Base-by-base conservation (phyloP, 2,888 invertebrate species). In the Julus scandinavius region DNA sequence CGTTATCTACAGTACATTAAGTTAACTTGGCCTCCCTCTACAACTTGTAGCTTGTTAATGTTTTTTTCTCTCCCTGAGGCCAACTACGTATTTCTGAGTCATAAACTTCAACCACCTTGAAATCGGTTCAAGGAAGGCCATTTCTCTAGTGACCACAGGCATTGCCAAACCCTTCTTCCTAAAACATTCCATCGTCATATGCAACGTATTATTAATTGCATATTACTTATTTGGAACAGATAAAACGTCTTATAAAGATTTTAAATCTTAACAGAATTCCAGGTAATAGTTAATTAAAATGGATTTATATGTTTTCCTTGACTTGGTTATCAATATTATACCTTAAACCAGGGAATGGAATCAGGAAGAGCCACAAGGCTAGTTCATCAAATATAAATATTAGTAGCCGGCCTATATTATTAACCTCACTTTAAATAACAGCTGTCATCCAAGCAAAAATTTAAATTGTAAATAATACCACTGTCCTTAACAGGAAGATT, bases 101-200 rank as follows among this genome's bases (percentile, higher is more conserved):
- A 63, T 17, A 63, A n/a, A 63, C 63, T 17, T 6, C n/a, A 63
- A 7, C 63, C 63, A 63, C 63, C 63, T 63, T 63, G 63, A 63
- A 63, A 63, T 17, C n/a, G n/a, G 63, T 63, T 63, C 63, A 63
- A 63, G 63, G 63, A 63, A 63, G 63, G 63, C n/a, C 63, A 63
- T 63, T 63, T n/a, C 63, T 63, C n/a, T n/a, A 63, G 63, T n/a
- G 63, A 63, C 63, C 63, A 54, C 54, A 15, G 54, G 54, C 54
- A 54, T 13, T 54, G 54, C 54, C 54, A 54, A 63, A 17, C 63
- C 17, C n/a, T n/a, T n/a, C n/a, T n/a, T 63, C 50, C 63, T 17
- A 5, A 6, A 63, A n/a, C 17, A 63, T 63, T 63, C n/a, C 63
- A 63, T 63, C n/a, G n/a, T n/a, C 63, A 63, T 63, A 63, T 17